These are phyloP conservation scores for Tachuris rubrigastra DNA, from an alignment of 2,113 vertebrate species.

Conservation along the genomic window DNA sequence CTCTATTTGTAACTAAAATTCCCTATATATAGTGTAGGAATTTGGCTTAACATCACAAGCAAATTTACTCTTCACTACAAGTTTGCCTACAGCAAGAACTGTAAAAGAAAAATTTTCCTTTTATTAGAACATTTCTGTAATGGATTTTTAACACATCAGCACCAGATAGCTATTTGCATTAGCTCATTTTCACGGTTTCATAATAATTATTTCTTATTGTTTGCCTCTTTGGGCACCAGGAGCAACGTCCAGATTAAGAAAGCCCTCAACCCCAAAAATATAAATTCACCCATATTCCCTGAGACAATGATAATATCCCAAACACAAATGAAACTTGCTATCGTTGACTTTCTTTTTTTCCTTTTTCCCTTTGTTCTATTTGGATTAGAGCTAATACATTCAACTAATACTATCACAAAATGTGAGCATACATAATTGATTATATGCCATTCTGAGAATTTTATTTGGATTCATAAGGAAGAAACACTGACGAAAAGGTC, in stretches of 20 bases:
- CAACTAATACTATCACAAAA: neutral
- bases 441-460: neutral
- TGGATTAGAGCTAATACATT: neutral
- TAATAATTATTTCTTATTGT: neutral
- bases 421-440: neutral
- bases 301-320: neutral
- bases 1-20: neutral
- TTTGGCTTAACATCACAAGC: neutral
- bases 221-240: neutral
- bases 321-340: neutral
- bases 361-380: neutral
- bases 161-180: neutral
- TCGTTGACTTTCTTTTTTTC: neutral
- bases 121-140: neutral
- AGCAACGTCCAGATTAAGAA: conserved; percentile 13
- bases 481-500: neutral
- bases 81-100: neutral
- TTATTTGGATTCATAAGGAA: neutral
- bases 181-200: neutral
- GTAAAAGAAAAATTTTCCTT: neutral
- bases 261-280: neutral
- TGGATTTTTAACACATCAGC: neutral
- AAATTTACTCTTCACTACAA: neutral
- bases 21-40: neutral
- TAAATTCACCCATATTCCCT: neutral